phyloP scores from a whole-genome alignment of 2,113 vertebrate species.

The Coptodon bakossiorum region DNA sequence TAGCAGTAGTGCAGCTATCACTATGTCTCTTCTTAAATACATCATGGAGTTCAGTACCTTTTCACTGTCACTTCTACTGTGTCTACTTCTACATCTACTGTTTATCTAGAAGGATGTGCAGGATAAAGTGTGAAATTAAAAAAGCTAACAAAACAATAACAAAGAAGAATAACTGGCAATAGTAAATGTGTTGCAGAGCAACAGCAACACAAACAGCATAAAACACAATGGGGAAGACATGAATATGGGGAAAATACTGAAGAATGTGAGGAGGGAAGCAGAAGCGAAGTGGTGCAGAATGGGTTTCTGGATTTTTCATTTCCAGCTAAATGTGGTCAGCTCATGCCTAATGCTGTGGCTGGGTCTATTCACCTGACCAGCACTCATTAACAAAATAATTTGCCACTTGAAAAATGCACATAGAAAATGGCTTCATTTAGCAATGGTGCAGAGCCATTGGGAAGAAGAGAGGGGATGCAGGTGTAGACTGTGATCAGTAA shows the following conservation, averaged over 20 bases:
- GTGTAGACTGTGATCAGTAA: neutral
- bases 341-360: neutral
- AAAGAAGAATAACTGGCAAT: neutral
- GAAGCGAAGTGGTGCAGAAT: neutral
- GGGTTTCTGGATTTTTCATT: neutral
- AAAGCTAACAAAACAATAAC: neutral
- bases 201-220: neutral
- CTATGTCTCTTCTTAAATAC: neutral
- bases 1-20: neutral
- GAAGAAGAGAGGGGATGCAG: neutral
- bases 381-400: neutral
- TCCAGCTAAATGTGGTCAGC: neutral
- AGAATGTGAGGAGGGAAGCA: neutral
- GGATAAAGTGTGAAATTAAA: neutral
- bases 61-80: neutral
- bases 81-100: neutral
- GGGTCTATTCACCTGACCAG: neutral
- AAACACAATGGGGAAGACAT: neutral
- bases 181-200: neutral
- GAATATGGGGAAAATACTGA: neutral
- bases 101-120: neutral
- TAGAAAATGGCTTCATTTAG: neutral
- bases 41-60: neutral
- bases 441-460: neutral
- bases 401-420: constrained; percentile 1